Evolutionary conservation across 2,113 vertebrate genomes (phyloP).

Genomic region (Neopipo cinnamomea): DNA sequence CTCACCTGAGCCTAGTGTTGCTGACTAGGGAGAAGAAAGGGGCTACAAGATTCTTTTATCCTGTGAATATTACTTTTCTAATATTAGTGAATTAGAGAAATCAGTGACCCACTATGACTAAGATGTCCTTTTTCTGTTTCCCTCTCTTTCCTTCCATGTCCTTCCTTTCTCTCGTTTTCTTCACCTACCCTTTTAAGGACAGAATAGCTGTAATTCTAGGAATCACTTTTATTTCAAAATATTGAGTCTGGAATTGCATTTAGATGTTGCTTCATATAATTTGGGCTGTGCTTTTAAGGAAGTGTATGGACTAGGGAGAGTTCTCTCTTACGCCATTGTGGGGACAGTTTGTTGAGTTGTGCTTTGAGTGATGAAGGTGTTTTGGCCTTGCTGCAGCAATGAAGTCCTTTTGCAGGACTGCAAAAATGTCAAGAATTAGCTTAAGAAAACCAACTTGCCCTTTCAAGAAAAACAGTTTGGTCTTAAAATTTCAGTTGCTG

Average conservation of each 20-base stretch:
- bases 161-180: not conserved
- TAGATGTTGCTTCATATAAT: not conserved
- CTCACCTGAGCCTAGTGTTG: not conserved
- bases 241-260: not conserved
- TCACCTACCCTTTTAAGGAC: not conserved
- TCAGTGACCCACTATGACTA: not conserved
- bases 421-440: not conserved
- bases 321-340: not conserved
- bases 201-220: not conserved
- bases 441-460: not conserved
- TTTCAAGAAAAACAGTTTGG: not conserved
- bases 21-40: not conserved
- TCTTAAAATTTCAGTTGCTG: not conserved
- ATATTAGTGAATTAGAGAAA: not conserved
- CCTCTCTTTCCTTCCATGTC: not conserved
- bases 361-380: not conserved
- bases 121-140: not conserved
- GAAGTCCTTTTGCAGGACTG: not conserved
- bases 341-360: not conserved
- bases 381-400: not conserved
- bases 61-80: not conserved
- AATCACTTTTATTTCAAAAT: not conserved
- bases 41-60: not conserved
- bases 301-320: not conserved
- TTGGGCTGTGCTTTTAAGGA: not conserved